Base-by-base conservation (phyloP, 2,888 invertebrate species). In the Papilio protenor region DNA sequence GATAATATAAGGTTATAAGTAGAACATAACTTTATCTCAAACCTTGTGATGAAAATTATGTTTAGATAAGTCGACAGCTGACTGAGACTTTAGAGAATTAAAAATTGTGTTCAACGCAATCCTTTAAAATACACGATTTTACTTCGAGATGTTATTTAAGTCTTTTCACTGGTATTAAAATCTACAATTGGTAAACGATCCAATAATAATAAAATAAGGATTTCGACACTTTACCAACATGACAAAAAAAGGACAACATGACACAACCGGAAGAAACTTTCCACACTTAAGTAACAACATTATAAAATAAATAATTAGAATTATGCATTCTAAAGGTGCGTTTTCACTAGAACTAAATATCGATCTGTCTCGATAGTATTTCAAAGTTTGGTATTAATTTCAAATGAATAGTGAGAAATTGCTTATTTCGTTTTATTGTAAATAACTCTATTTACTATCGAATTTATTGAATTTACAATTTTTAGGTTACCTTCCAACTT, bases 141-240 rank as follows among this genome's bases (percentile, higher is more conserved):
- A 59, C 23, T 27, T 27, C 14, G 27, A 59, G 2, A 57, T 59
- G 27, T n/a, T 45, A 66, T 45, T 69, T 21, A 69, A 45, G 12
- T 21, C n/a, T 11, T 69, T 69, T 45, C 18, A 69, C 12, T 45
- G 45, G 66, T 45, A 21, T 69, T 45, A 45, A 69, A 45, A 40
- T 40, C n/a, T n/a, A 66, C 52, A 61, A 49, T 73, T 64, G 21
- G 55, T 23, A 69, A 77, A 64, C 21, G 61, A 71, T 73, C 16
- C 52, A 21, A 61, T 61, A 40, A 70, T 74, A 74, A 74, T 74
- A 75, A 73, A 75, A 55, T 77, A 71, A 75, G 33, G 70, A 75
- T 77, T 77, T 75, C 71, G 70, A 77, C 59, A 74, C 71, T 27
- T 47, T 47, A 77, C 75, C 61, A 21, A 40, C 40, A 40, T 40